Evolutionary conservation across 2,113 vertebrate species (phyloP), one percentile per base, ranked within the genome.

Genomic region (Pyrgilauda ruficollis): DNA sequence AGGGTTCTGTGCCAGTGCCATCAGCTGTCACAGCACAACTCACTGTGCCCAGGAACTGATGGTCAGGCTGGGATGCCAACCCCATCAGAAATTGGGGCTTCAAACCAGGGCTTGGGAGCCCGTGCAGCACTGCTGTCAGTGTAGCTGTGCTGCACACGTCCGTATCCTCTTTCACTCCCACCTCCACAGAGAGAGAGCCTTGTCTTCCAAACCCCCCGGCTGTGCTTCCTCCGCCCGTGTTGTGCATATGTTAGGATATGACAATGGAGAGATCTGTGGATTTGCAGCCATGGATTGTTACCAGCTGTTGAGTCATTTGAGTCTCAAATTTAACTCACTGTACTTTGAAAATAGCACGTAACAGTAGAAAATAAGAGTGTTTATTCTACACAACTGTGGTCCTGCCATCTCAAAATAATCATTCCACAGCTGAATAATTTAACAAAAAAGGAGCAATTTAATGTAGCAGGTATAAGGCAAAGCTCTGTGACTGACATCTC

Each of bases 231-330:
- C 56, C 0, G 15, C 84, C 81, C 49, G 78, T 22, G 30, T 47
- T 33, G 49, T 28, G 86, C 93, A 53, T 76, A 10, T 92, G 83
- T 73, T n/a, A 47, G 94, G 64, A 73, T 92, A 80, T 95, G 94
- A 91, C 91, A 92, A 44, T 33, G 13, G 39, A 93, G 75, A 68
- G 91, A 93, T 95, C 91, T 96, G 87, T 53, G 64, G 63, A 16
- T 87, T 86, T 80, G 77, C 84, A 93, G 81, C 93, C 78, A 37
- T 23, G 85, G 89, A 92, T 90, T 9, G 8, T 85, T 69, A 94
- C 91, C 95, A 95, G 93, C 88, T 96, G 94, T 94, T 95, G 93
- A 96, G 91, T 97, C 95, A 96, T 96, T 87, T 41, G 78, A 17
- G 90, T 76, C 93, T 84, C 88, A 79, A 52, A 96, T 95, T 95